Evolutionary conservation across 2,797 vertebrate genomes (phyloP).

Genomic region (Falco berigora): DNA sequence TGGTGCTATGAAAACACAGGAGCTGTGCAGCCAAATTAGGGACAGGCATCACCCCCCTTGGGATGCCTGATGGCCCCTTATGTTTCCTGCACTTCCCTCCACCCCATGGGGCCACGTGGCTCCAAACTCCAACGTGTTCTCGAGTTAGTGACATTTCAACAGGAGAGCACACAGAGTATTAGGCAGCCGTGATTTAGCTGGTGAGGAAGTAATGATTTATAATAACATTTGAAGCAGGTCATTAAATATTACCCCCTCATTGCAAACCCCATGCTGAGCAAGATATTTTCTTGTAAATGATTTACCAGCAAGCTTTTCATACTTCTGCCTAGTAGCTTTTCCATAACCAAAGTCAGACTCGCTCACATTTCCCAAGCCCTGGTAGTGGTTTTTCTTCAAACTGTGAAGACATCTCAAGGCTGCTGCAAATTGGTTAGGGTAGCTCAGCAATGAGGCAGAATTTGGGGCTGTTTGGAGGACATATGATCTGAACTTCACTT

Average conservation of each 20-base stretch:
- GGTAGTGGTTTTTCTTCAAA: background rate
- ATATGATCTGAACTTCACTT: background rate
- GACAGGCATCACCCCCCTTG: accelerated
- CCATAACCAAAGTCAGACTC: constrained; percentile 12
- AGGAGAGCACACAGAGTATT: background rate
- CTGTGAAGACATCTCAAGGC: background rate
- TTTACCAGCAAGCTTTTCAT: constrained; percentile 37
- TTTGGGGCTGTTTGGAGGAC: background rate
- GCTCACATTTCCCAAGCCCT: background rate
- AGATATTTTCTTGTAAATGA: constrained; percentile 46
- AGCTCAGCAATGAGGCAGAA: background rate
- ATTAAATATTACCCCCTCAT: constrained; percentile 25
- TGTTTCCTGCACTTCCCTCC: background rate
- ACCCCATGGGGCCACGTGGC: background rate
- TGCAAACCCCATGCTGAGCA: constrained; percentile 6
- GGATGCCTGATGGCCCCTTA: accelerated
- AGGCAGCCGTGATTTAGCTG: background rate
- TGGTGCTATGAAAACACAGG: background rate
- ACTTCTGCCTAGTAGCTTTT: constrained; percentile 21
- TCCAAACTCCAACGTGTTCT: background rate
- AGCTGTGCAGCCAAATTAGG: accelerated
- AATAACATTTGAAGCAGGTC: constrained; percentile 35
- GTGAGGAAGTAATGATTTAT: constrained; percentile 44
- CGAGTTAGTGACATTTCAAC: background rate
- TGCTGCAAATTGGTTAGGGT: background rate